Base-by-base conservation (phyloP, 1,140 invertebrate genomes). In the Penaeus vannamei region DNA sequence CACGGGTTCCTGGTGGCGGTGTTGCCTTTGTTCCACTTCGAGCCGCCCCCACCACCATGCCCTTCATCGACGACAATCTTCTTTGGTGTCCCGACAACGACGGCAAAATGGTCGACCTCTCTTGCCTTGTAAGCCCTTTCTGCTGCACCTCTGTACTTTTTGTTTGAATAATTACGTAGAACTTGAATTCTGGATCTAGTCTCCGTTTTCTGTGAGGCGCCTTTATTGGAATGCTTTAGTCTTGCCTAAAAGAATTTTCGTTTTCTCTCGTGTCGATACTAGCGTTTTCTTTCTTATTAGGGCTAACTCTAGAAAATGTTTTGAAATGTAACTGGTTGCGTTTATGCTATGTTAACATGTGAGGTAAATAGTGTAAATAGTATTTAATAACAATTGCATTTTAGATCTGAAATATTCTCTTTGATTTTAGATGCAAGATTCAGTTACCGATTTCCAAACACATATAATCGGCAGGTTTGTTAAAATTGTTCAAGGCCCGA, bases 61-160 rank as follows among this genome's bases (percentile, higher is more conserved):
- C 97, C 94, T 98, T 98, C 95, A 97, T 98, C 94, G 97, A 98
- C 94, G 97, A 98, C 95, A 97, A 97, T 93, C 93, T 97, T 91
- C 95, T 97, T 91, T 98, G 97, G 97, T 97, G 97, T 94, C 96
- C 96, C 92, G 96, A 97, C 94, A 97, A 96, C 93, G 97, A 97
- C 93, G 96, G 96, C 93, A 97, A 97, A 94, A 97, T 98, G 95
- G 97, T 97, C 90, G 97, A 98, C 93, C 94, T 97, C 91, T 96
- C 96, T 90, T 97, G 97, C 94, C 95, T 97, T 95, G 97, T 97
- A 93, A 94, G 94, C 94, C 64, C 22, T 0, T 53, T 72, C 23
- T 14, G 17, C 20, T 86, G 12, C 20, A 22, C 66, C 26, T 80
- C 85, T 85, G 26, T 76, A 81, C 22, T 82, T 10, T 23, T 20